Base-by-base conservation (phyloP, 2,888 invertebrate genomes). In the Synergus itoensis region DNA sequence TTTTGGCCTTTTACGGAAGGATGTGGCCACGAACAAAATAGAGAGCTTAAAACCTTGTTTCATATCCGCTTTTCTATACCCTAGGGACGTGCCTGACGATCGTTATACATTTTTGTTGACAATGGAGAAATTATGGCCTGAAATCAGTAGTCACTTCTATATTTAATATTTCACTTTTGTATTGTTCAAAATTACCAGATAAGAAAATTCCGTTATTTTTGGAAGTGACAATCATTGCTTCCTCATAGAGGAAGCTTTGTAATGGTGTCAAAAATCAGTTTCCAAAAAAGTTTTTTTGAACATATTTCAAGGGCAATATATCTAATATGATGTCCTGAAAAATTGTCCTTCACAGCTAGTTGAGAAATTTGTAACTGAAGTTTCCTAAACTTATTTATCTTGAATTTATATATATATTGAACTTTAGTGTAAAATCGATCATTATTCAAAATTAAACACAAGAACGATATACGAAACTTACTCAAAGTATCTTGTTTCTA, bases 1-100 rank as follows among this genome's bases (percentile, higher is more conserved):
- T 53, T 73, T 53, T 36, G 45, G 11, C 21, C 21, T 48, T 53
- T 53, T n/a, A 28, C 12, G 48, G 73, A 40, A 53, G n/a, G 73
- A n/a, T 40, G n/a, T 73, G 28, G 28, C n/a, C 28, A 48, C n/a
- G 53, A 36, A 53, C 53, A 36, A 28, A 53, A 73, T 73, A 73
- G 48, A 36, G 48, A 53, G 48, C 53, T n/a, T 36, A 9, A 53
- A 53, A 73, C 53, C 28, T 53, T 73, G 36, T 73, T 53, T 53
- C 53, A 76, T 28, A 28, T 41, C 28, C 40, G 57, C n/a, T 76
- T 41, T 41, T 43, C 40, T 36, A 36, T n/a, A 45, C 5, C 14
- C 57, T 36, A 53, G 48, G 16, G 14, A 75, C 45, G 28, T 65
- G 41, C n/a, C n/a, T n/a, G n/a, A n/a, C n/a, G n/a, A n/a, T n/a